Evolutionary conservation across 2,888 invertebrate species (phyloP).

Genomic region (Nomada goodeniana): DNA sequence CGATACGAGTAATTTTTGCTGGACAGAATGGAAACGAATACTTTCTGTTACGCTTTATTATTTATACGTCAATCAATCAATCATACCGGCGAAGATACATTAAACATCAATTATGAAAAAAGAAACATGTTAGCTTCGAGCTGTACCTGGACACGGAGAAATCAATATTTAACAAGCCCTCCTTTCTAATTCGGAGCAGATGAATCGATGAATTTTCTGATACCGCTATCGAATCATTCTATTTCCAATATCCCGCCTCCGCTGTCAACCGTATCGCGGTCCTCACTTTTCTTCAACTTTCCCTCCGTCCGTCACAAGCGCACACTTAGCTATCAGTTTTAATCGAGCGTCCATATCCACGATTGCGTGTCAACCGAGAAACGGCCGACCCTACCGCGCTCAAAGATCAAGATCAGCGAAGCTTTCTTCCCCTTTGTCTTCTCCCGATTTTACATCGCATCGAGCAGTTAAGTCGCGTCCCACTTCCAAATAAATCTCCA

Average conservation of each 20-base stretch:
- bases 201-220: background rate
- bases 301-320: background rate
- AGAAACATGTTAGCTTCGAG: background rate
- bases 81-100: background rate
- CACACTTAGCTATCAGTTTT: slow-evolving; percentile 42
- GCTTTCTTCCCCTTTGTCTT: slow-evolving; percentile 25
- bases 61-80: background rate
- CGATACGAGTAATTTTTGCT: background rate
- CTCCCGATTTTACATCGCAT: slow-evolving; percentile 22
- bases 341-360: slow-evolving; percentile 14
- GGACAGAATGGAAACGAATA: background rate
- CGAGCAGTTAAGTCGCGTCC: slow-evolving; percentile 28
- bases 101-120: slow-evolving; percentile 12
- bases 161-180: background rate
- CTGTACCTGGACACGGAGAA: background rate
- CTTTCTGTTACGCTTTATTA: background rate
- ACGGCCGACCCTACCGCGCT: background rate
- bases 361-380: background rate
- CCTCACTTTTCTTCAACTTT: background rate
- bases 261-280: too few relatives aligned
- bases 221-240: background rate
- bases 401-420: slow-evolving; percentile 11
- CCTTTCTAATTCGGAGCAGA: too few relatives aligned
- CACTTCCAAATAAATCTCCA: slow-evolving; percentile 35
- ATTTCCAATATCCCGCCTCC: too few relatives aligned